Evolutionary conservation across 2,113 vertebrate genomes (phyloP).

Genomic region (Chlorodrepanis virens): DNA sequence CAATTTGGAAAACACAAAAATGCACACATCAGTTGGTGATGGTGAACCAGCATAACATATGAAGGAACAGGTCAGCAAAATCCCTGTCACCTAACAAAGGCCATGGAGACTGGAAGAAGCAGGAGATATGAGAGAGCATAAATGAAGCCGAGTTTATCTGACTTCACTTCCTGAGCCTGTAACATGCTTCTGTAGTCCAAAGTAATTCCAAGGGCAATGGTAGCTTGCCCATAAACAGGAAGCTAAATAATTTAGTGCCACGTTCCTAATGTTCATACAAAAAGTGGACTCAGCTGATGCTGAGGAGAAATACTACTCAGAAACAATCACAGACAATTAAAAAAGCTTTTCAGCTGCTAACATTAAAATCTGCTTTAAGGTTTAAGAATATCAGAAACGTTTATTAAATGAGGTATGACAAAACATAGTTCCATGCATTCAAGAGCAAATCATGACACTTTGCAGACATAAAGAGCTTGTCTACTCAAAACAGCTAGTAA

Average conservation of each 20-base stretch:
- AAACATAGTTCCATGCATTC: conserved; percentile 68
- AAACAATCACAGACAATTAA: background rate
- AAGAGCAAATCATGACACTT: conserved; percentile 44
- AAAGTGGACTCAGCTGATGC: background rate
- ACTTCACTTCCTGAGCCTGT: background rate
- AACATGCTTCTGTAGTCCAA: background rate
- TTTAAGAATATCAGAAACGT: conserved; percentile 71
- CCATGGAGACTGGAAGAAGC: background rate
- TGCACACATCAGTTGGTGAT: background rate
- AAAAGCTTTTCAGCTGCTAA: background rate
- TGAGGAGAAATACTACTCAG: background rate
- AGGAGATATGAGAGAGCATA: background rate
- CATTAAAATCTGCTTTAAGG: conserved; percentile 76
- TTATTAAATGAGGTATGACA: conserved; percentile 58
- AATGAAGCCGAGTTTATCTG: background rate
- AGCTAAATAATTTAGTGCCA: background rate
- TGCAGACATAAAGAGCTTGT: background rate
- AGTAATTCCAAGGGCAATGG: background rate
- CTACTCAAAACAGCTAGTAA: background rate
- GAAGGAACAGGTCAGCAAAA: background rate
- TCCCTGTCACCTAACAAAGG: background rate
- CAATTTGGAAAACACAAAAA: background rate
- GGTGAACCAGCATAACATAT: background rate
- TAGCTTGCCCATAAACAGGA: background rate
- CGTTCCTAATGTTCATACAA: background rate